A percentile compares a stretch with the other conserved stretches of the same genome.
Evolutionary conservation across 2,797 vertebrate species (phyloP).

Genomic region (Ceryle rudis): DNA sequence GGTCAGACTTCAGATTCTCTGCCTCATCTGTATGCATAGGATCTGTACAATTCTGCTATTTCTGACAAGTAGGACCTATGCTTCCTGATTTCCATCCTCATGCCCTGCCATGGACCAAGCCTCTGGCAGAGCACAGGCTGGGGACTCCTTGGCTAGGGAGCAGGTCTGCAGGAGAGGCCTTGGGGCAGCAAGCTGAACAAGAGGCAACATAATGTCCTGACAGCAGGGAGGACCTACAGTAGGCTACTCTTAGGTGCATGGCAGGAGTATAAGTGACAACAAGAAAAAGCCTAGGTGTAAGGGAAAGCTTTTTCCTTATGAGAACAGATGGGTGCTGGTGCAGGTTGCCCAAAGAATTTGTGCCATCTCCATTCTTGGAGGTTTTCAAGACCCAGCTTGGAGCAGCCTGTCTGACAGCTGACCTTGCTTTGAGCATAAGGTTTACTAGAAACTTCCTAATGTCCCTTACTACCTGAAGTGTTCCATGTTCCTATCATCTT

Average conservation of each 20-base stretch:
- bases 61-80: neutral
- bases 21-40: neutral
- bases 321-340: neutral
- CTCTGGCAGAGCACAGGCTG: neutral
- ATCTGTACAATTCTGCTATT: neutral
- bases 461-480: neutral
- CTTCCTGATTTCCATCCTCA: neutral
- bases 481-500: neutral
- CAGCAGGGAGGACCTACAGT: accelerated
- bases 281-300: neutral
- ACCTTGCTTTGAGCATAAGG: neutral
- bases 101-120: neutral
- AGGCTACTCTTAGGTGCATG: neutral
- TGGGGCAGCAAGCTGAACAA: accelerated
- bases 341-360: neutral
- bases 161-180: neutral
- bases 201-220: neutral
- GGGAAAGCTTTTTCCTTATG: neutral
- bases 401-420: neutral
- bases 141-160: neutral
- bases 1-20: neutral
- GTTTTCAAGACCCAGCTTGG: neutral
- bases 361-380: accelerated
- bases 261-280: neutral
- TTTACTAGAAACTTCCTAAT: neutral